A percentile compares a stretch with the other conserved stretches of the same genome.
phyloP scores from a whole-genome alignment of 1,140 invertebrate species.

The Paraescarpia echinospica region DNA sequence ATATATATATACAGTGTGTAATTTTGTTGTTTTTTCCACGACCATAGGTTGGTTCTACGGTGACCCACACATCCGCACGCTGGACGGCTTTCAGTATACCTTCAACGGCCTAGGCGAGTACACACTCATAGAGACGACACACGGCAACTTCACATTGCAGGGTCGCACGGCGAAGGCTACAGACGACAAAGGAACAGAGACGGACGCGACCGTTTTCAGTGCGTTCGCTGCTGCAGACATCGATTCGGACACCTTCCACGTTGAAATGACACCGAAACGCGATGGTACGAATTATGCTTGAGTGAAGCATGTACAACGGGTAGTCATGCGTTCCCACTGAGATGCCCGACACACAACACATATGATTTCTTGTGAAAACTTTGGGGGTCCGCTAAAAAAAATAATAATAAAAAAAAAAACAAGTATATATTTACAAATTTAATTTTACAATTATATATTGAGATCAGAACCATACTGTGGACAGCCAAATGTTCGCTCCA shows the following conservation, averaged over 20 bases:
- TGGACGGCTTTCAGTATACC: conserved; percentile 26
- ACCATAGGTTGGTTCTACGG: conserved; percentile 21
- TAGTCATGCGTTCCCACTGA: too few species aligned
- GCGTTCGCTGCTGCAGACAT: conserved; percentile 2
- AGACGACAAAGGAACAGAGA: neutral
- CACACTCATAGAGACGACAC: conserved; percentile 19
- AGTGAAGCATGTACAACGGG: neutral
- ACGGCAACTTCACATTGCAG: neutral
- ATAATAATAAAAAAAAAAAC: too few species aligned
- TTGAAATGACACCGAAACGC: neutral
- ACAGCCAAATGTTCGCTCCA: too few species aligned
- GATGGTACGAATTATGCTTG: neutral
- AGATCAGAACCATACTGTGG: too few species aligned
- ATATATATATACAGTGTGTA: too few species aligned
- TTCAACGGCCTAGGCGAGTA: conserved; percentile 31
- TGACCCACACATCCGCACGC: conserved; percentile 30
- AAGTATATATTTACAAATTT: too few species aligned
- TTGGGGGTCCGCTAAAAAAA: too few species aligned
- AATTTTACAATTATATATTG: too few species aligned
- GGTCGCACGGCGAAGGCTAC: neutral
- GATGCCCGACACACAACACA: too few species aligned
- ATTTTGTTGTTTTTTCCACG: neutral
- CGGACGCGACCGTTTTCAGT: neutral
- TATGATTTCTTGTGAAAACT: too few species aligned
- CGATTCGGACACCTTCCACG: neutral